Percentiles rank a stretch among this genome's conserved stretches.
Conservation (phyloP, 1,140 invertebrate genomes). For the Carposina sasakii region DNA sequence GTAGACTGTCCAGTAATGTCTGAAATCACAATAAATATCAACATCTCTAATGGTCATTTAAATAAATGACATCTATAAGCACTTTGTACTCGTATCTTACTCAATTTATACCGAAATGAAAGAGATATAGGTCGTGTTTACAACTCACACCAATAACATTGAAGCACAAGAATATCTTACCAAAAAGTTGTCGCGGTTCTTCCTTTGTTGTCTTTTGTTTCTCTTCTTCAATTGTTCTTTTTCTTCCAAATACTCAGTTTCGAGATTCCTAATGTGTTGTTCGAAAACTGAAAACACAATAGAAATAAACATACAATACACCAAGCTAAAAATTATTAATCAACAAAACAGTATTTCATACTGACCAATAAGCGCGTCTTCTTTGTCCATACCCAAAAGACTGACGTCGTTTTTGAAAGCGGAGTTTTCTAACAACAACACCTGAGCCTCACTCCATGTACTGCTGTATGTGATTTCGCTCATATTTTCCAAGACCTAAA, state of each 20-base stretch:
- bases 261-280: constrained; percentile 95
- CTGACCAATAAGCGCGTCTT: constrained; percentile 89
- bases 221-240: constrained; percentile 89
- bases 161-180: constrained; percentile 71
- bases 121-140: no score
- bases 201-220: constrained; percentile 91
- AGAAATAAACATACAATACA: neutral
- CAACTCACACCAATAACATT: no score
- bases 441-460: constrained; percentile 98
- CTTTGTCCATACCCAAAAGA: constrained; percentile 95
- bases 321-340: neutral
- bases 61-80: no score
- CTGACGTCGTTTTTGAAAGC: constrained; percentile 97
- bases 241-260: constrained; percentile 93
- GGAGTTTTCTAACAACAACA: constrained; percentile 93
- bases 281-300: constrained; percentile 82
- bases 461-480: constrained; percentile 92
- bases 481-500: constrained; percentile 92
- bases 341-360: constrained; percentile 2
- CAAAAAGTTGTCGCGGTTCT: constrained; percentile 93
- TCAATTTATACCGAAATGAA: no score
- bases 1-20: constrained; percentile 92
- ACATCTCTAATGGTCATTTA: no score
- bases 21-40: constrained; percentile 52
- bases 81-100: no score